Evolutionary conservation across 2,888 invertebrate species (phyloP), one percentile per base, ranked within the genome.

Genomic region (Girardia tigrina): DNA sequence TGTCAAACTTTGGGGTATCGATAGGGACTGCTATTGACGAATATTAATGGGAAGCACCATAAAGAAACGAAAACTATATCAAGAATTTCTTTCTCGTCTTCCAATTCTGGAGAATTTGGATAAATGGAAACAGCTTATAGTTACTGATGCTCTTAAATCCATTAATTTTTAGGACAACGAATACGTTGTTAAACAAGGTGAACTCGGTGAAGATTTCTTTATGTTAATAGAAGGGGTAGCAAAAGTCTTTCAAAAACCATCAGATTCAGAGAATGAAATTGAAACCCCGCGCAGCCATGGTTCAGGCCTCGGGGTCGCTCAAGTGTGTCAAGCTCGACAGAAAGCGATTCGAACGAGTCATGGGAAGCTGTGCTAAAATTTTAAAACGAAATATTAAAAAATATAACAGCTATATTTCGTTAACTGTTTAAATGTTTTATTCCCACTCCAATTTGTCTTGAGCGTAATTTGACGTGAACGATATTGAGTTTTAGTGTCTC

Each of bases 211-310:
- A 56, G 56, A 56, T 56, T 56, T 56, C n/a, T 56, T 20, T n/a
- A 56, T 56, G 56, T 20, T 56, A 56, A 56, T 56, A 12, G 56
- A 56, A 23, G 56, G 56, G 6, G 56, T 56, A n/a, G 56, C 56
- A 16, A 56, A 56, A 56, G 56, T 56, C 56, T 56, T 56, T 56
- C 56, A 56, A 16, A 56, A 56, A 56, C 56, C 56, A n/a, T 56
- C 56, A 56, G 56, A 56, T 16, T 56, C 56, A 12, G 56, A 56
- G 23, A 56, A 56, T n/a, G 56, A 56, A 56, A 56, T 56, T n/a
- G 56, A 56, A 16, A 56, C 56, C 56, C 2, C 56, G 56, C 23
- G 56, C 56, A 2, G 56, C 56, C n/a, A 56, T 23, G 4, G 56
- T 56, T 4, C 56, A 56, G n/a, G 56, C 56, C 4, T 28, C 8